A percentile compares a stretch with the other conserved stretches of the same genome.
These are phyloP conservation scores for Amphipoea lucens DNA, from an alignment of 2,888 invertebrate genomes.

Conservation along the genomic window DNA sequence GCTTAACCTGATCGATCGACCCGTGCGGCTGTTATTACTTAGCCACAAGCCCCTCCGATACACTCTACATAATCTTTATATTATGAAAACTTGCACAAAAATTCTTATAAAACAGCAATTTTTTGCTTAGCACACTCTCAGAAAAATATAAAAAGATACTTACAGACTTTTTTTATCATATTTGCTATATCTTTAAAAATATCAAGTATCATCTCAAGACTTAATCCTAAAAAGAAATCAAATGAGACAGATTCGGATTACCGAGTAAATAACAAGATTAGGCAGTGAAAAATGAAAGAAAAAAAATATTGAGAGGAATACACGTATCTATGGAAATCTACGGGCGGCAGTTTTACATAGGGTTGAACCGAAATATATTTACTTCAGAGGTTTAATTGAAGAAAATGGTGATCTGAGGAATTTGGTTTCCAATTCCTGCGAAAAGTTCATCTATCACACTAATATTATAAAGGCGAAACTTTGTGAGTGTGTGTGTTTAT, in stretches of 20 bases:
- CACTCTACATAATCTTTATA: neutral
- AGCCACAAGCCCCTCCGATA: neutral
- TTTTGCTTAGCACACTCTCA: neutral
- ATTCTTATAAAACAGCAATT: neutral
- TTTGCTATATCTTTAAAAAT: constrained; percentile 3
- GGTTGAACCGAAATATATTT: constrained; percentile 13
- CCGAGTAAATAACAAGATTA: constrained; percentile 42
- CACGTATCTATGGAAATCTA: constrained; percentile 8
- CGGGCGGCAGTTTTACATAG: constrained; percentile 10
- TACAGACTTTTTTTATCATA: neutral
- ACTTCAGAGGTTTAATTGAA: neutral
- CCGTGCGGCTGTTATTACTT: too few species aligned
- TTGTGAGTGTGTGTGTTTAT: too few species aligned
- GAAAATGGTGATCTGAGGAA: neutral
- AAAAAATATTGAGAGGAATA: constrained; percentile 3
- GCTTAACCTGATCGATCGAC: too few species aligned
- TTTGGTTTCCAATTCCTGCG: neutral
- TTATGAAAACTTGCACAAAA: neutral
- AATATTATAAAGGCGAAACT: too few species aligned
- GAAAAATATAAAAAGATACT: neutral
- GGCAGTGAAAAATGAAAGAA: constrained; percentile 23
- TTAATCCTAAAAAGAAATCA: constrained; percentile 11
- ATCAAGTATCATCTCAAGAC: constrained; percentile 2
- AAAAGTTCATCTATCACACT: too few species aligned
- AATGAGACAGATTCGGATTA: constrained; percentile 18